Base-by-base conservation (phyloP, 1,140 invertebrate species). In the Drosophila tsacasi region DNA sequence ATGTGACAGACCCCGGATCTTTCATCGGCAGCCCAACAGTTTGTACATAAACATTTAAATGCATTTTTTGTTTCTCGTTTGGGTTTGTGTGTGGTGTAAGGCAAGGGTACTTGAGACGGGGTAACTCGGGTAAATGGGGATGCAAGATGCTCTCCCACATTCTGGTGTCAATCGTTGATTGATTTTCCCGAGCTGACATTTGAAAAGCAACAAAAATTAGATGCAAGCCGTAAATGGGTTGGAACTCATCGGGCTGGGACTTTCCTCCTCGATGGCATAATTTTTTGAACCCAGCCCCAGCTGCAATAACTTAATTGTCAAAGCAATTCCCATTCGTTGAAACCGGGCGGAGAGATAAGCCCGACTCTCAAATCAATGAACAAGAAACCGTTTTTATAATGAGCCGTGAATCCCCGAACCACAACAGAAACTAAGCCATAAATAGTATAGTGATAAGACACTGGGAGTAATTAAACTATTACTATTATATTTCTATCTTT, bases 121-220 rank as follows among this genome's bases (percentile, higher is more conserved):
- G 25, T 42, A 27, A n/a, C 47, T 49, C 27, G 21, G 30, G 21
- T 66, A 35, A 37, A 75, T 75, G 58, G 54, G 19, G 44, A 40
- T 67, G 65, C 30, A 12, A 71, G 52, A 37, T 32, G 64, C 27
- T 72, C 77, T 68, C 82, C 77, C 82, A 72, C 78, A 81, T 81
- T 62, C 32, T 62, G 46, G 59, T 89, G 84, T 89, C 84, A 84
- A 78, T 81, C 78, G 84, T 81, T 89, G 84, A 89, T 89, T 89
- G 84, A 89, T 89, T 81, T 89, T 61, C 72, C 57, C 46, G 47
- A 81, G 25, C 84, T 89, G 83, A 83, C 83, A 87, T 57, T 69
- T 61, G 52, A 69, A 86, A 72, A 54, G 47, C 40, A 84, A 79
- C 61, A 72, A 73, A 62, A 89, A 84, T 89, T 84, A 84, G 69